Conservation (phyloP, 2,888 invertebrate genomes). For the Caenorhabditis plicata region DNA sequence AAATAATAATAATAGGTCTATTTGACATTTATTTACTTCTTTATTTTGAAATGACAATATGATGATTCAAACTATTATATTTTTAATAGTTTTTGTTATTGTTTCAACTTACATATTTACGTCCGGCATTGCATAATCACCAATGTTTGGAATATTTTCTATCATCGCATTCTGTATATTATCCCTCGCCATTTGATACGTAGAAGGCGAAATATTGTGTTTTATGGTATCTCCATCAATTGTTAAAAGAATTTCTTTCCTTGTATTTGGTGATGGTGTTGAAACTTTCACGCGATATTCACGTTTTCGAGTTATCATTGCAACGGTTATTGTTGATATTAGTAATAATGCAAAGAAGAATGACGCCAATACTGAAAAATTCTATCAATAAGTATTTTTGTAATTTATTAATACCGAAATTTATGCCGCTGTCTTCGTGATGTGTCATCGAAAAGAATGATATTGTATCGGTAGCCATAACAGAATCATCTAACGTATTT, state of each 20-base stretch:
- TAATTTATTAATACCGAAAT: slow-evolving; percentile 20
- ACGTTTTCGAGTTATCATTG: slow-evolving; percentile 31
- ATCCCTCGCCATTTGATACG: slow-evolving; percentile 50
- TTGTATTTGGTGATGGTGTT: slow-evolving; percentile 38
- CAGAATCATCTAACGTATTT: slow-evolving; percentile 22
- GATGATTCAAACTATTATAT: background rate
- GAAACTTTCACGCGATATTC: slow-evolving; percentile 43
- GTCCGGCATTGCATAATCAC: slow-evolving; percentile 61
- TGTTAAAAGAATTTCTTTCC: slow-evolving; percentile 37
- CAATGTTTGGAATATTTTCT: slow-evolving; percentile 40
- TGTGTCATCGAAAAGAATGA: slow-evolving; percentile 35
- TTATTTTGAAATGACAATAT: too few species aligned
- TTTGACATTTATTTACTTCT: too few species aligned
- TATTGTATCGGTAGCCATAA: slow-evolving; percentile 24
- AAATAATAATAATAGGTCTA: too few species aligned
- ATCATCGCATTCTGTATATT: slow-evolving; percentile 48
- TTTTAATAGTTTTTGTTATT: too few species aligned
- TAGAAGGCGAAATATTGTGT: slow-evolving; percentile 46
- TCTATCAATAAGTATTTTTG: too few species aligned
- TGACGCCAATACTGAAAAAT: slow-evolving; percentile 25
- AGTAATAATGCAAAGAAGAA: slow-evolving; percentile 29
- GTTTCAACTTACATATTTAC: slow-evolving; percentile 35
- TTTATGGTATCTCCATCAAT: slow-evolving; percentile 42
- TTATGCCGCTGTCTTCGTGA: slow-evolving; percentile 23
- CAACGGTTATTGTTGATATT: slow-evolving; percentile 15